A percentile compares a stretch with the other conserved stretches of the same genome.
Evolutionary conservation across 2,113 vertebrate species (phyloP).

Genomic region (Lethenteron camtschaticum): DNA sequence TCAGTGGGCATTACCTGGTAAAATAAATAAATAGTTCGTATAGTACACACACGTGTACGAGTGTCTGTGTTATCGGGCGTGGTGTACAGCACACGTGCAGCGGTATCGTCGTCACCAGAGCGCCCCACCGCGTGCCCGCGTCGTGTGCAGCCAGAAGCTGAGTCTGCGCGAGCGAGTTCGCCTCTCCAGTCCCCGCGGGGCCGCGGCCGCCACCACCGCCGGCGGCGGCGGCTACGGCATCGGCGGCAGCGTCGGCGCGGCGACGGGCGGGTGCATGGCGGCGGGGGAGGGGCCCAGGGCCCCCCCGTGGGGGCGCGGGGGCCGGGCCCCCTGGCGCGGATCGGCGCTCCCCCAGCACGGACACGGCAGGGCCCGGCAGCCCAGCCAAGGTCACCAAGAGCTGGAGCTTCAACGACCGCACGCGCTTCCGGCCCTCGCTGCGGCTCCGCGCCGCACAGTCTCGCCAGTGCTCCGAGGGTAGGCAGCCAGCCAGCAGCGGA

Average conservation of each 20-base stretch:
- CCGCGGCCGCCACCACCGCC: background rate
- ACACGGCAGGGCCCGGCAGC: constrained; percentile 39
- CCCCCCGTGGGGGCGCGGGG: constrained; percentile 24
- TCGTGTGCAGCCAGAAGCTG: background rate
- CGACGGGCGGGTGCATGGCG: no score
- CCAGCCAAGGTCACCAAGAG: constrained; percentile 89
- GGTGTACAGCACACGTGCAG: no score
- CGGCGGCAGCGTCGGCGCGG: no score
- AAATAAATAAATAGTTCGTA: no score
- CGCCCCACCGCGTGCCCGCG: no score
- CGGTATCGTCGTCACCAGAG: no score
- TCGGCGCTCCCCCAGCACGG: constrained; percentile 40
- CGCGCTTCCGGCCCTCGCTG: constrained; percentile 67
- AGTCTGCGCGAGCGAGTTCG: background rate
- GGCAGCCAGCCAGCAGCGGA: constrained; percentile 36
- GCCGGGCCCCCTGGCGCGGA: constrained; percentile 23
- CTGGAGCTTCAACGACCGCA: constrained; percentile 95
- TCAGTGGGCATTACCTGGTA: no score
- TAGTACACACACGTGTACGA: no score
- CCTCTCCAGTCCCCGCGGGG: constrained; percentile 2
- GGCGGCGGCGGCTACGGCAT: no score
- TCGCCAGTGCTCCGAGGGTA: constrained; percentile 3
- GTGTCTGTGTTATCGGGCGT: no score
- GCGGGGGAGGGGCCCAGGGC: background rate
- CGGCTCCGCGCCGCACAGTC: constrained; percentile 32